Evolutionary conservation across 2,797 vertebrate genomes (phyloP).

Genomic region (Heteromormyrus szaboi): DNA sequence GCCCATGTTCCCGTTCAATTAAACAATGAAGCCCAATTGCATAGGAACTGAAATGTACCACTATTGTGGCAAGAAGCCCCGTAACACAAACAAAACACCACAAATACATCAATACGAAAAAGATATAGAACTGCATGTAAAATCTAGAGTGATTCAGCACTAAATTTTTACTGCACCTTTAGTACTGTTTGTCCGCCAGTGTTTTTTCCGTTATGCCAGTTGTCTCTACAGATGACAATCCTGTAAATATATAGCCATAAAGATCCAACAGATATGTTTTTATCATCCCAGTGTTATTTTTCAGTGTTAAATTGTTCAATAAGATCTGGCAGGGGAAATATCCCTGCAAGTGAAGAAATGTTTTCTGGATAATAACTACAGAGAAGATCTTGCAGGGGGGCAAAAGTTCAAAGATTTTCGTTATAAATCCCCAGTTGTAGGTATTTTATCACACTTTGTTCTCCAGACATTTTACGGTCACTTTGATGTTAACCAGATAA

Average conservation of each 20-base stretch:
- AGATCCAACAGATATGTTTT: not conserved
- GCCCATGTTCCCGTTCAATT: not conserved
- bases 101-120: not conserved
- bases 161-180: not conserved
- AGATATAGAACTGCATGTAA: not conserved
- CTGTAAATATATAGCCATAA: not conserved
- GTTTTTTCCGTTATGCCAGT: not conserved
- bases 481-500: constrained; percentile 1
- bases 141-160: not conserved
- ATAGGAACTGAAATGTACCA: not conserved
- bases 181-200: not conserved
- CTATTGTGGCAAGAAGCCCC: not conserved
- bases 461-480: not conserved
- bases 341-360: not conserved
- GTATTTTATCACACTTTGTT: not conserved
- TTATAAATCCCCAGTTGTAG: not conserved
- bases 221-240: not conserved
- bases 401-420: not conserved
- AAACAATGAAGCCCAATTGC: not conserved
- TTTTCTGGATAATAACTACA: not conserved
- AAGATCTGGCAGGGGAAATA: not conserved
- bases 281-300: not conserved
- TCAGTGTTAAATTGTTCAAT: not conserved
- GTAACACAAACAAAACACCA: not conserved
- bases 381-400: not conserved